phyloP scores from a whole-genome alignment of 2,113 vertebrate genomes.

The Dipodomys ordii region DNA sequence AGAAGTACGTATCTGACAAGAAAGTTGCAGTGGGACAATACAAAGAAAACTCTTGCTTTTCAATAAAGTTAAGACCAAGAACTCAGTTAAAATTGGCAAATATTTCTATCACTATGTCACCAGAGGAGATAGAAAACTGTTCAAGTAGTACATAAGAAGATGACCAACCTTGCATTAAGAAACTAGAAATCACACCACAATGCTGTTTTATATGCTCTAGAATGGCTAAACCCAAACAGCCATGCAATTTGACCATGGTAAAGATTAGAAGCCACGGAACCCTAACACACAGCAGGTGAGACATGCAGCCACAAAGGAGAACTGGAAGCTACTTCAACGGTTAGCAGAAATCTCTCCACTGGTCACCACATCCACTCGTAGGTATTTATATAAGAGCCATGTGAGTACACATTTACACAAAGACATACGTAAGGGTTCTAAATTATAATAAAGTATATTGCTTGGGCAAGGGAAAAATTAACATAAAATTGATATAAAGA shows the following conservation, averaged over 20 bases:
- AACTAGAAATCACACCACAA: background rate
- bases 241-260: background rate
- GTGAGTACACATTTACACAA: background rate
- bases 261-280: background rate
- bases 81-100: background rate
- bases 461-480: background rate
- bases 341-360: background rate
- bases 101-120: background rate
- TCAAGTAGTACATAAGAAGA: background rate
- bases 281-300: background rate
- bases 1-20: background rate
- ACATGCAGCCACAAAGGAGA: background rate
- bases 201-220: background rate
- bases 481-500: background rate
- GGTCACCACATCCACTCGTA: background rate
- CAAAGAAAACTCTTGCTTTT: background rate
- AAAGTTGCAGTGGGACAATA: background rate
- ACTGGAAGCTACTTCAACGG: slow-evolving; percentile 18
- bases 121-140: background rate
- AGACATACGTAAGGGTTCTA: background rate
- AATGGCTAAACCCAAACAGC: background rate
- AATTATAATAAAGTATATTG: background rate
- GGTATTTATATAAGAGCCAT: background rate
- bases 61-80: background rate
- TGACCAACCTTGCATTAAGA: no score